Evolutionary conservation across 2,113 vertebrate genomes (phyloP).

Genomic region (Hippoglossus stenolepis): DNA sequence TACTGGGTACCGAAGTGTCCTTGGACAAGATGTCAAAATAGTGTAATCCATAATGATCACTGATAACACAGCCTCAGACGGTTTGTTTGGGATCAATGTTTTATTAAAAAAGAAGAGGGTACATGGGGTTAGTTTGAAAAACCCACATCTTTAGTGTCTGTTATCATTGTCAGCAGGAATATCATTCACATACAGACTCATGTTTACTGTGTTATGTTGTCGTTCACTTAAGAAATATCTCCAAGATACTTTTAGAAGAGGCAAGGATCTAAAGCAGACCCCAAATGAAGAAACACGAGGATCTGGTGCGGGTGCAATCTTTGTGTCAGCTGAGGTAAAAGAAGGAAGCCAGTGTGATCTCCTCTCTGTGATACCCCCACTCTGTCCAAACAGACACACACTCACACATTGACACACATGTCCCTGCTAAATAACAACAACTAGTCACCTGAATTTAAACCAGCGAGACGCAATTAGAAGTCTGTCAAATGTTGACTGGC

Average conservation of each 20-base stretch:
- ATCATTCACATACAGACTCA: no score
- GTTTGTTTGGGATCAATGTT: background rate
- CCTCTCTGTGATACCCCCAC: constrained; percentile 82
- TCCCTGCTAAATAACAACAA: background rate
- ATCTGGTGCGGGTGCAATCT: background rate
- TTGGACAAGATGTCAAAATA: no score
- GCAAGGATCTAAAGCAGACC: background rate
- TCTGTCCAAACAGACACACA: constrained; percentile 12
- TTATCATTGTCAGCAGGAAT: background rate
- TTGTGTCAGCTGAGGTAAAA: constrained; percentile 13
- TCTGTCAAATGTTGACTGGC: constrained; percentile 63
- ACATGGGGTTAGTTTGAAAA: background rate
- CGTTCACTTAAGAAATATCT: background rate
- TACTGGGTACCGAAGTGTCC: no score
- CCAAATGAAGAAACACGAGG: background rate
- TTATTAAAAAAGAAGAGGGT: background rate
- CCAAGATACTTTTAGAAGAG: background rate
- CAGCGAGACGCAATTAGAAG: constrained; percentile 1
- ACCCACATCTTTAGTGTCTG: background rate
- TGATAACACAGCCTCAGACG: background rate
- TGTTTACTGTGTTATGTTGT: background rate
- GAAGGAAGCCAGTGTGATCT: constrained; percentile 75
- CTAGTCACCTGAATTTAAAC: background rate
- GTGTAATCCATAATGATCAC: no score
- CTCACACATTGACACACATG: background rate